Conservation (phyloP, 2,888 invertebrate genomes). For the Coelinius sp. region DNA sequence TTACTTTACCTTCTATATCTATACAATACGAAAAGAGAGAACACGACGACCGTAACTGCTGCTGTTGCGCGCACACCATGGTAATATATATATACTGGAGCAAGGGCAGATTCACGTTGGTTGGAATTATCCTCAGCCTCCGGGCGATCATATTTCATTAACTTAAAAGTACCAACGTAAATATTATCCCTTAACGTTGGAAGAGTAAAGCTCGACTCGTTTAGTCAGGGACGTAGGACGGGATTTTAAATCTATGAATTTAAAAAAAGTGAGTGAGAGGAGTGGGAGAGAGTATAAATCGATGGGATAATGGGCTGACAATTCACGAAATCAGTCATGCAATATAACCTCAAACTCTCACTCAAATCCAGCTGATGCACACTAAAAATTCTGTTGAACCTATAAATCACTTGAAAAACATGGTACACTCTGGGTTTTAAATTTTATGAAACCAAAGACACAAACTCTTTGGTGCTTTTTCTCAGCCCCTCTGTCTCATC, state of each 20-base stretch:
- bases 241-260: neutral
- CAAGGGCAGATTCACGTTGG: conserved; percentile 18
- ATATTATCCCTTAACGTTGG: conserved; percentile 31
- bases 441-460: conserved; percentile 3
- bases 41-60: neutral
- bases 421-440: neutral
- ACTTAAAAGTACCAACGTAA: conserved; percentile 35
- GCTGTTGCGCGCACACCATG: neutral
- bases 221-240: neutral
- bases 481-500: conserved; percentile 7
- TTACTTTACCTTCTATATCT: neutral
- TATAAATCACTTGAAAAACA: neutral
- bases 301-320: neutral
- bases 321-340: neutral
- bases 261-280: conserved; percentile 1
- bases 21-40: conserved; percentile 6
- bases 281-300: neutral
- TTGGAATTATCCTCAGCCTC: conserved; percentile 30
- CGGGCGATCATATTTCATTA: conserved; percentile 38
- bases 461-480: neutral
- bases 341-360: neutral
- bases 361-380: neutral
- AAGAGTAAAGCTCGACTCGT: conserved; percentile 20
- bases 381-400: neutral
- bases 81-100: neutral